A percentile compares a stretch with the other conserved stretches of the same genome.
These are phyloP conservation scores for Malurus cyaneus DNA, from an alignment of 2,113 vertebrate genomes.

Conservation along the genomic window DNA sequence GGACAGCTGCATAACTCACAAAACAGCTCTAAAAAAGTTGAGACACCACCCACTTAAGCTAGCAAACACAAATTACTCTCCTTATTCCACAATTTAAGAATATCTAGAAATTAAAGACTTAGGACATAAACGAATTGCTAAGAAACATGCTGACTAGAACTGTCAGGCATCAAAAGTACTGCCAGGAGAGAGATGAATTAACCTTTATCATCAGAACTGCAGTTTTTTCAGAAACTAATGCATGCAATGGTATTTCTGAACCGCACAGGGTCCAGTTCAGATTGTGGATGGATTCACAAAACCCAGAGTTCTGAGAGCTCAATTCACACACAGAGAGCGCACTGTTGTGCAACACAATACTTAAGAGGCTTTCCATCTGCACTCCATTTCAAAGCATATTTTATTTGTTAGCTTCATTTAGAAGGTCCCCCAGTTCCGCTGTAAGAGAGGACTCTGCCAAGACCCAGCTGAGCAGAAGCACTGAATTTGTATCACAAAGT, in stretches of 20 bases:
- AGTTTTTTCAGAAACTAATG: background rate
- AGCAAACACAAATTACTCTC: background rate
- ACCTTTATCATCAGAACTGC: background rate
- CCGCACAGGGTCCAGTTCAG: background rate
- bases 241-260: background rate
- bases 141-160: background rate
- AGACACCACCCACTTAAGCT: background rate
- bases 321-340: background rate
- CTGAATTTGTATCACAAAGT: background rate
- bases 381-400: slow-evolving; percentile 63
- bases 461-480: background rate
- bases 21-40: background rate
- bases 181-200: background rate
- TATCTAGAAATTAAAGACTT: background rate
- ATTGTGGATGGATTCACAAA: background rate
- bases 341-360: slow-evolving; percentile 50
- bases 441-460: slow-evolving; percentile 34
- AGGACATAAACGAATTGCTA: background rate
- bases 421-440: slow-evolving; percentile 23
- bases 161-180: background rate
- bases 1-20: background rate
- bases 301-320: background rate
- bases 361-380: slow-evolving; percentile 46
- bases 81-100: background rate
- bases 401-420: slow-evolving; percentile 58